A percentile compares a stretch with the other conserved stretches of the same genome.
These are phyloP conservation scores for Drosophila kanapiae DNA, from an alignment of 1,140 invertebrate genomes.

Conservation along the genomic window DNA sequence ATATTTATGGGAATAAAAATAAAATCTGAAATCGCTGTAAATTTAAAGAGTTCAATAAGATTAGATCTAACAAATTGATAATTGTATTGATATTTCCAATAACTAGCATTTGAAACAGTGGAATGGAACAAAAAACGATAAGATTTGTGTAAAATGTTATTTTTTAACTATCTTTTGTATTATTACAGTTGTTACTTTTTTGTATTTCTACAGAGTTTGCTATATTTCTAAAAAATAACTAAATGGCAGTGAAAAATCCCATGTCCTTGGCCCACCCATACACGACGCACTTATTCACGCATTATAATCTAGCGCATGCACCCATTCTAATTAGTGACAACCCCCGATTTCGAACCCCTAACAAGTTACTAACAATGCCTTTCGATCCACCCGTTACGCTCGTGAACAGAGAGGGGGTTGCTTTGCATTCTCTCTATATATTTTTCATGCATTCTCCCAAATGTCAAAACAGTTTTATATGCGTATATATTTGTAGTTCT, in stretches of 20 bases:
- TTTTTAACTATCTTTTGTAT: neutral
- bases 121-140: neutral
- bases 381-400: slow-evolving; percentile 65
- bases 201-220: neutral
- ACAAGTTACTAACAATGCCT: slow-evolving; percentile 33
- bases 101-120: neutral
- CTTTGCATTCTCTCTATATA: slow-evolving; percentile 37
- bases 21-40: neutral
- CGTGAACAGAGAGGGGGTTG: slow-evolving; percentile 56
- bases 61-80: too few relatives aligned
- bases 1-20: slow-evolving; percentile 14
- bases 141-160: neutral
- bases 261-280: slow-evolving; percentile 11
- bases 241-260: neutral
- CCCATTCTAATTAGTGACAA: slow-evolving; percentile 79
- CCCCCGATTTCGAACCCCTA: slow-evolving; percentile 38
- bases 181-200: neutral
- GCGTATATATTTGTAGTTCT: slow-evolving; percentile 25
- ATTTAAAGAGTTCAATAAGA: too few relatives aligned
- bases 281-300: slow-evolving; percentile 40
- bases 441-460: slow-evolving; percentile 65
- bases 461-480: slow-evolving; percentile 82
- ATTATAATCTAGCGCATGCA: slow-evolving; percentile 67
- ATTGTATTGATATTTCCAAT: too few relatives aligned
- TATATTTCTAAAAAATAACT: too few relatives aligned